Evolutionary conservation across 2,888 invertebrate genomes (phyloP).

Genomic region (Osmoderma eremita): DNA sequence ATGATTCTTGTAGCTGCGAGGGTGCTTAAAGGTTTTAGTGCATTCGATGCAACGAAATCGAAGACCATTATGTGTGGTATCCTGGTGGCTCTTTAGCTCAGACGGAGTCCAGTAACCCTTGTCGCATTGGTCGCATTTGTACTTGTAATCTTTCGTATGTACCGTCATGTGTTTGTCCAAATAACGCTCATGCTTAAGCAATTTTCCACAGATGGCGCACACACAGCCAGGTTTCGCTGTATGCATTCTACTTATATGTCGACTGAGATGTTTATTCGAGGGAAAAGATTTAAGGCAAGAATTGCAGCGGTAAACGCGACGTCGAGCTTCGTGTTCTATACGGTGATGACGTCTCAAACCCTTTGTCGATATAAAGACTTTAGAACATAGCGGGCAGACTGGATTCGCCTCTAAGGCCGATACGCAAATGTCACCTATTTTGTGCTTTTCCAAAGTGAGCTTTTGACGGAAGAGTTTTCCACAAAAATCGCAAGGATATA

Average conservation of each 20-base stretch:
- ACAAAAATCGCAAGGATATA: conserved; percentile 61
- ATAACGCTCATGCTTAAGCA: too few relatives aligned
- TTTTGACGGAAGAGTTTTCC: conserved; percentile 48
- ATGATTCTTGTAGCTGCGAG: conserved; percentile 45
- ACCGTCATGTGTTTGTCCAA: conserved; percentile 37
- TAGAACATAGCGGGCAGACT: too few relatives aligned
- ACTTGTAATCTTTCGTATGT: conserved; percentile 47
- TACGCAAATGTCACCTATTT: too few relatives aligned
- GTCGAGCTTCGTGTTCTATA: background rate
- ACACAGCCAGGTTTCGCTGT: too few relatives aligned
- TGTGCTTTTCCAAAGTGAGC: conserved; percentile 44
- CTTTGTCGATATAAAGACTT: too few relatives aligned
- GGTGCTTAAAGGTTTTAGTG: conserved; percentile 45
- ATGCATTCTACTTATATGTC: background rate
- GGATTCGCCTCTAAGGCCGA: too few relatives aligned
- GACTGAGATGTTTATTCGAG: too few relatives aligned
- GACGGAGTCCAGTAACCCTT: conserved; percentile 49
- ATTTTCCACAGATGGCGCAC: too few relatives aligned
- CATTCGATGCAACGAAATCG: conserved; percentile 53
- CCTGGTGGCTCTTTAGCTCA: conserved; percentile 44
- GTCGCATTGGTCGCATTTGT: conserved; percentile 50
- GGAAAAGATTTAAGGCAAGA: too few relatives aligned
- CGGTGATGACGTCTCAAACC: too few relatives aligned
- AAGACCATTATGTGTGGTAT: conserved; percentile 42
- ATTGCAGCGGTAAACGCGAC: background rate